These are phyloP conservation scores for Brachionichthys hirsutus DNA, from an alignment of 2,113 vertebrate species.

Conservation along the genomic window DNA sequence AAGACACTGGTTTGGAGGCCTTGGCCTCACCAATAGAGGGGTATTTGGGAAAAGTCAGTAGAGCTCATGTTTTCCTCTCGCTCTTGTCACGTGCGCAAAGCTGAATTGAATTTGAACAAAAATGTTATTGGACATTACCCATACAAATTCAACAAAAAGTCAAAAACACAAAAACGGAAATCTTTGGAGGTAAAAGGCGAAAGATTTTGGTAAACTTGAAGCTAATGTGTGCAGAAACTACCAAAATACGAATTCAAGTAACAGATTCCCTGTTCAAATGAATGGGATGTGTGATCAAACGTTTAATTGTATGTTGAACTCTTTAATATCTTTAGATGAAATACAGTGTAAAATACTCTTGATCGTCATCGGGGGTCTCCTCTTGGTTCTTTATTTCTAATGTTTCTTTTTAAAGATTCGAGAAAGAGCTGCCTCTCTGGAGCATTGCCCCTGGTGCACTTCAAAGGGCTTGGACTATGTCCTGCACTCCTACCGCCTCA, in stretches of 20 bases:
- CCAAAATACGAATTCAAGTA: not conserved
- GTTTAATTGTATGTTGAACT: too few relatives aligned
- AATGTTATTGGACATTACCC: constrained; percentile 59
- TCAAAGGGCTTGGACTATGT: constrained; percentile 79
- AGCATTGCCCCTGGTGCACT: constrained; percentile 86
- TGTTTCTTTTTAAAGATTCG: constrained; percentile 52
- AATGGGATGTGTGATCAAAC: too few relatives aligned
- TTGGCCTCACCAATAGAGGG: constrained; percentile 89
- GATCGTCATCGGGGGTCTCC: not conserved
- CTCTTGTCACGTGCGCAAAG: constrained; percentile 89
- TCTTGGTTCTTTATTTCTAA: constrained; percentile 7
- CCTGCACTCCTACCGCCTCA: constrained; percentile 84
- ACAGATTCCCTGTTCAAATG: too few relatives aligned
- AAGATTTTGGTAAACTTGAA: constrained; percentile 75
- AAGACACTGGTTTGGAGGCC: constrained; percentile 90
- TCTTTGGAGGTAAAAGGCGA: constrained; percentile 92
- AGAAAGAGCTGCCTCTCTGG: constrained; percentile 58
- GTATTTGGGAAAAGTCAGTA: constrained; percentile 99
- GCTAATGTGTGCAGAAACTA: not conserved
- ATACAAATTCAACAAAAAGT: constrained; percentile 43
- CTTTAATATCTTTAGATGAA: too few relatives aligned
- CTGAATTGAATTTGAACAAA: constrained; percentile 78
- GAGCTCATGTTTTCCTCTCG: constrained; percentile 83
- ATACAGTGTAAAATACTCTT: not conserved
- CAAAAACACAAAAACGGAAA: constrained; percentile 81